phyloP scores from a whole-genome alignment of 2,797 vertebrate species.

The Thripadectes ignobilis region DNA sequence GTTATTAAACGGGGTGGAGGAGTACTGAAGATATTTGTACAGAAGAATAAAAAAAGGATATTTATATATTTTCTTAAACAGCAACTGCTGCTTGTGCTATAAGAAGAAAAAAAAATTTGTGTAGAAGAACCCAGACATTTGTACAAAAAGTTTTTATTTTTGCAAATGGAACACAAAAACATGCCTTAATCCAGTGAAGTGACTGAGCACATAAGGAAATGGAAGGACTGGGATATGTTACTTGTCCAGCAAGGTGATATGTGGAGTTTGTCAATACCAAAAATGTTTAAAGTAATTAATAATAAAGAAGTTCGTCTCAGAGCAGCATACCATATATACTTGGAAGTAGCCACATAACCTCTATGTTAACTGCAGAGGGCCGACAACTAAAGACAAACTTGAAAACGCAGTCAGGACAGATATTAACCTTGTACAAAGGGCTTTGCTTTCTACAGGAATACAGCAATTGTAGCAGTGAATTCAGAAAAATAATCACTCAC shows the following conservation, averaged over 20 bases:
- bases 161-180: slow-evolving; percentile 88
- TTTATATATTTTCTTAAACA: slow-evolving; percentile 99
- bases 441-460: slow-evolving; percentile 71
- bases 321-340: slow-evolving; percentile 71
- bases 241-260: slow-evolving; percentile 64
- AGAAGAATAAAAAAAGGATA: slow-evolving; percentile 83
- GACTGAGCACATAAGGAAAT: slow-evolving; percentile 74
- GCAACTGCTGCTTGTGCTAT: slow-evolving; percentile 91
- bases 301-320: slow-evolving; percentile 55
- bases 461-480: slow-evolving; percentile 48
- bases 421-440: slow-evolving; percentile 66
- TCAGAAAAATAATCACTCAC: neutral
- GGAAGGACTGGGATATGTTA: slow-evolving; percentile 74
- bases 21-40: slow-evolving; percentile 87
- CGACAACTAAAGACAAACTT: slow-evolving; percentile 62
- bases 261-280: slow-evolving; percentile 84
- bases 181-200: slow-evolving; percentile 93
- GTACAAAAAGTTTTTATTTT: slow-evolving; percentile 90
- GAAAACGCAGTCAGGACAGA: slow-evolving; percentile 53
- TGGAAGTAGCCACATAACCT: slow-evolving; percentile 74
- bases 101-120: slow-evolving; percentile 87
- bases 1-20: slow-evolving; percentile 67
- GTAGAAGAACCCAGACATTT: slow-evolving; percentile 88
- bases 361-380: slow-evolving; percentile 60
- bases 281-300: slow-evolving; percentile 65